Conservation (phyloP, 1,140 invertebrate species). For the Procambarus clarkii region DNA sequence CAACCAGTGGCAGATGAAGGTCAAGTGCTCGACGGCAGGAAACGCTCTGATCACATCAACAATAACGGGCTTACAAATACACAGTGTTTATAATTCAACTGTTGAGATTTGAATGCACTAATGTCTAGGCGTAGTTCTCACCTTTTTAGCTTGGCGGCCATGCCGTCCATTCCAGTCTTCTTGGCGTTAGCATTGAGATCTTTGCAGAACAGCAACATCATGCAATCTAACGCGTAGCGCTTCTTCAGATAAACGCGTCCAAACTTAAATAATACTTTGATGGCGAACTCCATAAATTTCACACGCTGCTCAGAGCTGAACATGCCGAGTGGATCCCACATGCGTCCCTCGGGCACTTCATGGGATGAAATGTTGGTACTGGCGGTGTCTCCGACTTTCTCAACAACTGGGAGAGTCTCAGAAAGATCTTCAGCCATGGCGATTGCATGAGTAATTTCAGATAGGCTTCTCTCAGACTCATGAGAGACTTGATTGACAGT, state of each 20-base stretch:
- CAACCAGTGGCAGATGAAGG: no score
- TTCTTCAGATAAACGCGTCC: slow-evolving; percentile 70
- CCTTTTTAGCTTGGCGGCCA: slow-evolving; percentile 71
- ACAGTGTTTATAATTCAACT: no score
- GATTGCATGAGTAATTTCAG: slow-evolving; percentile 6
- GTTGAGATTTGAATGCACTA: not conserved
- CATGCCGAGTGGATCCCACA: slow-evolving; percentile 65
- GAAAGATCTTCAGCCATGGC: slow-evolving; percentile 35
- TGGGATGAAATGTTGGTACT: not conserved
- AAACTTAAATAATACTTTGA: slow-evolving; percentile 69
- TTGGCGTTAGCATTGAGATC: slow-evolving; percentile 63
- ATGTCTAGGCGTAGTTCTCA: slow-evolving; percentile 6
- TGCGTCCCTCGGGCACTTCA: slow-evolving; percentile 34
- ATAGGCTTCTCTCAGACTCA: not conserved
- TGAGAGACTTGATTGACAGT: slow-evolving; percentile 45
- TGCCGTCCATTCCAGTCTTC: slow-evolving; percentile 65
- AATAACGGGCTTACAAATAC: not conserved
- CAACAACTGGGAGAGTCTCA: slow-evolving; percentile 1
- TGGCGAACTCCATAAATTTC: slow-evolving; percentile 69
- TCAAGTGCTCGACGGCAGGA: no score
- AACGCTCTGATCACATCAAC: not conserved
- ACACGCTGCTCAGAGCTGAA: slow-evolving; percentile 54
- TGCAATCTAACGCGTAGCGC: slow-evolving; percentile 69
- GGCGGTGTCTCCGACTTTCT: not conserved
- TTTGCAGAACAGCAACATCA: slow-evolving; percentile 72